Evolutionary conservation across 2,113 vertebrate species (phyloP).

Genomic region (Pholis gunnellus): DNA sequence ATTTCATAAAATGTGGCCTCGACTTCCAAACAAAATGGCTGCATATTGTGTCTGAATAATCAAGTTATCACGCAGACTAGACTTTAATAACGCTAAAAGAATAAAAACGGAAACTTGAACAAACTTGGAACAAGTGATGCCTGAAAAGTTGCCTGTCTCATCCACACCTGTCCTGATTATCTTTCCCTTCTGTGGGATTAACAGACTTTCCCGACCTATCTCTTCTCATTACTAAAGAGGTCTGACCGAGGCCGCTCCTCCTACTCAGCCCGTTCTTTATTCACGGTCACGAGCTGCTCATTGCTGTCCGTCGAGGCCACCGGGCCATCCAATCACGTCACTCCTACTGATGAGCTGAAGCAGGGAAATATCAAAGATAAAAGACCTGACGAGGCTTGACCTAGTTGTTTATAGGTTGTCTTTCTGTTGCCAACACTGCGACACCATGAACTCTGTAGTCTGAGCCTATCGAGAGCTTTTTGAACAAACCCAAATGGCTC

Average conservation of each 20-base stretch:
- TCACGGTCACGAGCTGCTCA: conserved; percentile 60
- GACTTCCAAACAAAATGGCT: conserved; percentile 54
- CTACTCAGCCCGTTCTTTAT: conserved; percentile 62
- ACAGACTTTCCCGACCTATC: conserved; percentile 40
- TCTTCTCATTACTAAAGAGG: conserved; percentile 64
- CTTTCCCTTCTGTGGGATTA: conserved; percentile 56
- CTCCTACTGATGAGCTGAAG: conserved; percentile 42
- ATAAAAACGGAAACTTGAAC: conserved; percentile 16
- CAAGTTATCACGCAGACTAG: conserved; percentile 14
- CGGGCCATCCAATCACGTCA: conserved; percentile 49
- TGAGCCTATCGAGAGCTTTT: conserved; percentile 9
- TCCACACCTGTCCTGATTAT: conserved; percentile 47
- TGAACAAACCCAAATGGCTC: conserved; percentile 30
- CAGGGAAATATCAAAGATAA: conserved; percentile 54
- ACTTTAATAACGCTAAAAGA: conserved; percentile 17
- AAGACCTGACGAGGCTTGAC: conserved; percentile 32
- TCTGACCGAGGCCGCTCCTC: conserved; percentile 57
- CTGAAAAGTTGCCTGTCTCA: conserved; percentile 42
- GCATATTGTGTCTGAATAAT: conserved; percentile 39
- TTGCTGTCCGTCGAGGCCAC: conserved; percentile 54
- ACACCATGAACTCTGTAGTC: neutral
- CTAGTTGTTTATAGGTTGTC: conserved; percentile 34
- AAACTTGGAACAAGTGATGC: conserved; percentile 39
- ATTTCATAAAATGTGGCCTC: conserved; percentile 60
- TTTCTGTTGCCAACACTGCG: neutral